Percentiles rank a stretch among this genome's conserved stretches.
These are phyloP conservation scores for Incurvaria masculella DNA, from an alignment of 2,888 invertebrate species.

Conservation along the genomic window DNA sequence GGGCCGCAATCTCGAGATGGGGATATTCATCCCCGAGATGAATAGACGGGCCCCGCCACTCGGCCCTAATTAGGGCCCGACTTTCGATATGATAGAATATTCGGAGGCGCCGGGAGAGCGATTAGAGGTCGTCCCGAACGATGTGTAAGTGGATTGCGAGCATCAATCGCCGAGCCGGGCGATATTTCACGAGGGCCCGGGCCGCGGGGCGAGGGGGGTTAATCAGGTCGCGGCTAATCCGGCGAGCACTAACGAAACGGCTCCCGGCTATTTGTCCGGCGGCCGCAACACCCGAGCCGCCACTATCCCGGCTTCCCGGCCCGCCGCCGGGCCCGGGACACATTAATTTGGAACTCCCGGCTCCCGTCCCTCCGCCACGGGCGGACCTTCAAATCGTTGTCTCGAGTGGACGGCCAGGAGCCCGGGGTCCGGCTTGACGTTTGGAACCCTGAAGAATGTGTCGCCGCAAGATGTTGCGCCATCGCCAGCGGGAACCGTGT, in stretches of 20 bases:
- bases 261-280: constrained; percentile 33
- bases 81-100: neutral
- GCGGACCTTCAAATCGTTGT: too few species aligned
- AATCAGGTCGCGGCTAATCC: constrained; percentile 31
- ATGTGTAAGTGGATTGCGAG: neutral
- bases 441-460: too few species aligned
- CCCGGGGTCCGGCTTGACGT: too few species aligned
- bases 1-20: neutral
- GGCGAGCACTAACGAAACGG: constrained; percentile 14
- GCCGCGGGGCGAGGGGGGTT: constrained; percentile 13
- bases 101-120: neutral
- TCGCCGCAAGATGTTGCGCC: too few species aligned
- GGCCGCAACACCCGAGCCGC: constrained; percentile 49
- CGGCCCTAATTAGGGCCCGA: neutral
- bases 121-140: neutral
- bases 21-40: neutral
- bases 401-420: too few species aligned
- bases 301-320: too few species aligned
- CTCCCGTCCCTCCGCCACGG: neutral
- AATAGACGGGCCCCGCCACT: neutral
- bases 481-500: too few species aligned
- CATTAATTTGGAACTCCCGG: neutral
- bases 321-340: neutral
- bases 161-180: neutral
- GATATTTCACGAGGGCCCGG: neutral